These are phyloP conservation scores for Nymphalis io DNA, from an alignment of 1,140 invertebrate species.

Conservation along the genomic window DNA sequence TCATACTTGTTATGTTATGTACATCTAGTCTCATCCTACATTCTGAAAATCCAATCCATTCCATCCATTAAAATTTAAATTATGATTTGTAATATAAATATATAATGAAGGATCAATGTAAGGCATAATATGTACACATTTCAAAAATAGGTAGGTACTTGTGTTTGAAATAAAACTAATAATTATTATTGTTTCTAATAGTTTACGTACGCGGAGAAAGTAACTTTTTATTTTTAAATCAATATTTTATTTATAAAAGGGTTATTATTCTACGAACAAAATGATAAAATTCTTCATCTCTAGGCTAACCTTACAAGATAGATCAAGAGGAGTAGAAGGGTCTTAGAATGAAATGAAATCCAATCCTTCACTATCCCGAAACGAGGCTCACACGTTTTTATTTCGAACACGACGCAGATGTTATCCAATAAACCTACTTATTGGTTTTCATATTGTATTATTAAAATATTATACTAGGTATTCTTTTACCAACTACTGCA, in stretches of 20 bases:
- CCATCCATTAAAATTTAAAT: no score
- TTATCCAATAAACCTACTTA: slow-evolving; percentile 20
- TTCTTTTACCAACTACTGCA: neutral
- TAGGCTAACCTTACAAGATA: neutral
- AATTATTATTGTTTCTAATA: no score
- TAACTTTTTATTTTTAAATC: neutral
- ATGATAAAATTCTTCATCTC: neutral
- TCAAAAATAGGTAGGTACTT: no score
- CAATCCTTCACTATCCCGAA: slow-evolving; percentile 20
- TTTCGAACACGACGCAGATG: slow-evolving; percentile 15
- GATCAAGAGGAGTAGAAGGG: neutral
- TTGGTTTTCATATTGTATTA: slow-evolving; percentile 8
- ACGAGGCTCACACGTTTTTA: slow-evolving; percentile 12
- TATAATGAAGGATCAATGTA: no score
- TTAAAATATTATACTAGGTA: neutral
- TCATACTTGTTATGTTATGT: no score
- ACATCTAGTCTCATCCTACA: no score
- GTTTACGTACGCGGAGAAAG: no score
- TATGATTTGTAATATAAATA: no score
- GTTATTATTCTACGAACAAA: neutral
- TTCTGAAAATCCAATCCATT: no score
- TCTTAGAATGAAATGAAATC: slow-evolving; percentile 13
- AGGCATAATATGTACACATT: no score
- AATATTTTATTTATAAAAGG: neutral
- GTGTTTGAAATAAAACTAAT: no score